phyloP scores from a whole-genome alignment of 2,888 invertebrate genomes.

The Caenorhabditis becei region DNA sequence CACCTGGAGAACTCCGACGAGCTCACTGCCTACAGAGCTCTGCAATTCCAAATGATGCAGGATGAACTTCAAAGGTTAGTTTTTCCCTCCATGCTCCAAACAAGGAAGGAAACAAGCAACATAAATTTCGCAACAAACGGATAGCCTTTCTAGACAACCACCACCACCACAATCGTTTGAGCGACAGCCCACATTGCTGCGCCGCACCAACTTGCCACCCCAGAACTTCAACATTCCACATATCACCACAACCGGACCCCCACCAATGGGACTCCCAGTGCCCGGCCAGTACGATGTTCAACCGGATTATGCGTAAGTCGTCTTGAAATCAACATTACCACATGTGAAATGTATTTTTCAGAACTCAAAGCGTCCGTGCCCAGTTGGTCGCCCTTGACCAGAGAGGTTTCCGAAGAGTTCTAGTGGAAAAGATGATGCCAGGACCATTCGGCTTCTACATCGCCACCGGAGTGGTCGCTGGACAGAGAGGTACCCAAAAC shows the following conservation, averaged over 20 bases:
- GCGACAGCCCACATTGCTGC: conserved; percentile 50
- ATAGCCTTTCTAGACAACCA: conserved; percentile 49
- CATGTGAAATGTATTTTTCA: conserved; percentile 5
- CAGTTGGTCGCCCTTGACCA: conserved; percentile 73
- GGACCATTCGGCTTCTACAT: conserved; percentile 79
- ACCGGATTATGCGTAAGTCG: conserved; percentile 47
- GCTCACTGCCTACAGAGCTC: conserved; percentile 48
- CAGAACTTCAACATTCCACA: conserved; percentile 49
- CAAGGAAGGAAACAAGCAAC: too few relatives aligned
- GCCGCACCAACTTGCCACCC: conserved; percentile 35
- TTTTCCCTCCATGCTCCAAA: too few relatives aligned
- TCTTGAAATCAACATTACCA: not conserved
- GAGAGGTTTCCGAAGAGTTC: conserved; percentile 71
- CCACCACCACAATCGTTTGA: conserved; percentile 50
- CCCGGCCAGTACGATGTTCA: conserved; percentile 48
- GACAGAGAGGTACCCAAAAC: conserved; percentile 69
- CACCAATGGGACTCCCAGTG: conserved; percentile 26
- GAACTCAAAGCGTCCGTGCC: conserved; percentile 67
- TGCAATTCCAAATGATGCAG: conserved; percentile 60
- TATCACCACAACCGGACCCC: conserved; percentile 50
- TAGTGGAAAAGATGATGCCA: conserved; percentile 73
- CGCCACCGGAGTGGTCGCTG: conserved; percentile 73
- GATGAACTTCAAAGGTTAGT: conserved; percentile 57
- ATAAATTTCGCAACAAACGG: conserved; percentile 7
- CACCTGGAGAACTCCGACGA: conserved; percentile 51